These are phyloP conservation scores for Cantharis rufa DNA, from an alignment of 2,888 invertebrate species.

Conservation along the genomic window DNA sequence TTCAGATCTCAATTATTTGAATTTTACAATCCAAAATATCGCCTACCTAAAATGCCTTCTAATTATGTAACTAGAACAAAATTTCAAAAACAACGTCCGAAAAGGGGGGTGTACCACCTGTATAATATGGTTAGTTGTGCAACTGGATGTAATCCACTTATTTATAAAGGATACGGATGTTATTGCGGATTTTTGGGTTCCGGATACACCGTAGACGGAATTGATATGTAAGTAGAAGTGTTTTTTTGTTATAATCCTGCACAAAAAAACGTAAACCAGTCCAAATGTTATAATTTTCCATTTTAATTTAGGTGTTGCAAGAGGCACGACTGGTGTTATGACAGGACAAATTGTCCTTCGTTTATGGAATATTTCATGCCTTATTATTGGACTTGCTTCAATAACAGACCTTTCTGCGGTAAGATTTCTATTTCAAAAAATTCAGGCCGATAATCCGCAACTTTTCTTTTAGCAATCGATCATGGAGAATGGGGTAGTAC, in stretches of 20 bases:
- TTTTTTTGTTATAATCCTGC: too few species aligned
- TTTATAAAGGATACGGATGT: conserved; percentile 87
- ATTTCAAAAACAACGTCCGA: conserved; percentile 56
- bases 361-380: conserved; percentile 84
- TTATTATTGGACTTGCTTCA: conserved; percentile 85
- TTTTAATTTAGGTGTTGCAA: conserved; percentile 73
- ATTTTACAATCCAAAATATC: background rate
- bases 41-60: background rate
- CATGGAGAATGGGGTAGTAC: conserved; percentile 63
- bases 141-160: conserved; percentile 81
- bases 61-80: background rate
- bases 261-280: too few species aligned
- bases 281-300: too few species aligned
- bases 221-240: conserved; percentile 66
- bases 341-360: conserved; percentile 75
- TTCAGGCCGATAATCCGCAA: background rate
- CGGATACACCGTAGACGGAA: conserved; percentile 78
- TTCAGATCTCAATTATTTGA: background rate
- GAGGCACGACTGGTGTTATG: conserved; percentile 85
- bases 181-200: conserved; percentile 87
- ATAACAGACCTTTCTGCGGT: conserved; percentile 77
- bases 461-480: conserved; percentile 57
- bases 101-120: conserved; percentile 77
- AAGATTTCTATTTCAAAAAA: conserved; percentile 45
- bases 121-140: conserved; percentile 87